phyloP scores from a whole-genome alignment of 2,888 invertebrate species.

The Seira sanloemensis region DNA sequence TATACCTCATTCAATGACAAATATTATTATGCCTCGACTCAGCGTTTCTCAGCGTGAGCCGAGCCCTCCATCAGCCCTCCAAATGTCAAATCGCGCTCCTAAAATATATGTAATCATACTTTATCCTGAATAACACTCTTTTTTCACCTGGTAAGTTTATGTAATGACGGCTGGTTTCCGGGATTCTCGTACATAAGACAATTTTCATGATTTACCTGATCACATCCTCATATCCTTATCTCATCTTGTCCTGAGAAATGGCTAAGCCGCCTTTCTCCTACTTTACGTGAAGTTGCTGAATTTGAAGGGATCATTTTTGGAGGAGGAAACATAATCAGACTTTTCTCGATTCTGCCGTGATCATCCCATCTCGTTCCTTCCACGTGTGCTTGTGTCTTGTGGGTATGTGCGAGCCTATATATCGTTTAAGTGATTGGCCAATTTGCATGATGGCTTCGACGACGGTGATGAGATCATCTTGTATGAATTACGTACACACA shows the following conservation, averaged over 20 bases:
- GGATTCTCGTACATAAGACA: neutral
- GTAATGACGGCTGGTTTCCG: neutral
- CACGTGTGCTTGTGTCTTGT: neutral
- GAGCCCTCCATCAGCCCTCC: neutral
- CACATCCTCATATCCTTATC: neutral
- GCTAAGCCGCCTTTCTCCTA: no score
- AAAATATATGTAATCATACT: neutral
- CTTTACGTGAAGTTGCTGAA: neutral
- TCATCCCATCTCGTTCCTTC: neutral
- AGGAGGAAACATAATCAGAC: neutral
- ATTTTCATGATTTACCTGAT: neutral
- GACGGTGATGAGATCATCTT: neutral
- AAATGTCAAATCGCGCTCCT: no score
- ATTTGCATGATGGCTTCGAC: conserved; percentile 1
- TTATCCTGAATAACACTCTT: neutral
- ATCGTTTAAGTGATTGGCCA: neutral
- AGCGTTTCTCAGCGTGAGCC: no score
- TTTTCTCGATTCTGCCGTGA: neutral
- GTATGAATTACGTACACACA: neutral
- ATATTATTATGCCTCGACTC: no score
- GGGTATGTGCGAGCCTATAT: no score
- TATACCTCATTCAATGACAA: no score
- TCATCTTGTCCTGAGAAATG: neutral
- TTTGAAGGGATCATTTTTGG: conserved; percentile 2
- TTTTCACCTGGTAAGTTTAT: neutral